Conservation (phyloP, 2,888 invertebrate genomes). For the Mactromeris polynyma region DNA sequence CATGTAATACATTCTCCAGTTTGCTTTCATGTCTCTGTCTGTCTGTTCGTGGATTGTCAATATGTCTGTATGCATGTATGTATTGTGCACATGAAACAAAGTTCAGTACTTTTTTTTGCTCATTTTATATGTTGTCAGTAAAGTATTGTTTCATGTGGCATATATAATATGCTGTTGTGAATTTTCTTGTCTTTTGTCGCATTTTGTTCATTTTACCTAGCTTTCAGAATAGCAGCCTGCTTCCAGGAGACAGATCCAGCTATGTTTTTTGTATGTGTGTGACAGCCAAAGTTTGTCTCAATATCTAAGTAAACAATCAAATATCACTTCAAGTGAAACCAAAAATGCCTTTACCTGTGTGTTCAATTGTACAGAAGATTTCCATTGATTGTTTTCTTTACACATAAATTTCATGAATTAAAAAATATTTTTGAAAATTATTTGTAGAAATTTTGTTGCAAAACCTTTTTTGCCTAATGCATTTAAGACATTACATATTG, state of each 20-base stretch:
- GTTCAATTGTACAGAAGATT: too few species aligned
- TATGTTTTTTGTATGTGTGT: constrained; percentile 8
- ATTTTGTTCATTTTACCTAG: neutral
- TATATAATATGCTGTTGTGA: neutral
- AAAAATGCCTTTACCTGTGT: too few species aligned
- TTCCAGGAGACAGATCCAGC: neutral
- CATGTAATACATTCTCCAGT: neutral
- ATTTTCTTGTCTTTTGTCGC: neutral
- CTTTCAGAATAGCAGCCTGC: neutral
- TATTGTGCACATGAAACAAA: neutral
- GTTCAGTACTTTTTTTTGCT: neutral
- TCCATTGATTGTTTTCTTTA: too few species aligned
- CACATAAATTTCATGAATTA: too few species aligned
- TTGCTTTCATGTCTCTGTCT: neutral
- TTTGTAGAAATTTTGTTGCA: too few species aligned
- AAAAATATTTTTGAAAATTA: too few species aligned
- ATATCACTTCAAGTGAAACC: neutral
- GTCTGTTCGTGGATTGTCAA: neutral
- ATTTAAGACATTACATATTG: too few species aligned
- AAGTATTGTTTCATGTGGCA: neutral
- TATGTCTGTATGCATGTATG: constrained; percentile 8
- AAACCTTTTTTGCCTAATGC: too few species aligned
- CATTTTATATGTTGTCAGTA: neutral
- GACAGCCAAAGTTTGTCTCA: neutral
- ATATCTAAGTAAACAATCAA: neutral